These are phyloP conservation scores for Papilio aristodemus DNA, from an alignment of 1,140 invertebrate species.

Conservation along the genomic window DNA sequence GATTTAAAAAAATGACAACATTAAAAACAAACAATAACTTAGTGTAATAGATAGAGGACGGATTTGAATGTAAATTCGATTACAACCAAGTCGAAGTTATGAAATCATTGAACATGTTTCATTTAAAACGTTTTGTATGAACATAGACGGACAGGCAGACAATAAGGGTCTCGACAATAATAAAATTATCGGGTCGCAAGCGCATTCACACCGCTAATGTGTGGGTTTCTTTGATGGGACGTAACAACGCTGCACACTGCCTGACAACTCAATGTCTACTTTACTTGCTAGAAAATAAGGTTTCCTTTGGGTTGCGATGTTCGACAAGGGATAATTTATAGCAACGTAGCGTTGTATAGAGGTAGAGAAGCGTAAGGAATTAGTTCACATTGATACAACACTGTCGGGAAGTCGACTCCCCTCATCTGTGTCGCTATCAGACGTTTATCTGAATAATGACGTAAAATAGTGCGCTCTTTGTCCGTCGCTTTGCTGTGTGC, in stretches of 20 bases:
- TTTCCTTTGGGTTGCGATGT: conserved; percentile 21
- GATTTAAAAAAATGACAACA: no score
- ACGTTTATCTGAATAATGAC: conserved; percentile 39
- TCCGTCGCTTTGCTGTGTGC: conserved; percentile 21
- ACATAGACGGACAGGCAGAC: conserved; percentile 5
- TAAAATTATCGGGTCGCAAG: conserved; percentile 61
- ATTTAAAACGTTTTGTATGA: conserved; percentile 23
- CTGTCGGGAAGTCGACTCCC: conserved; percentile 45
- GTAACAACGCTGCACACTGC: conserved; percentile 64
- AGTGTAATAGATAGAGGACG: background rate
- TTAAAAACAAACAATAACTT: no score
- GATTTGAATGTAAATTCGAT: background rate
- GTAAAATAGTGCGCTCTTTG: conserved; percentile 28
- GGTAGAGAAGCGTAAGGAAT: conserved; percentile 68
- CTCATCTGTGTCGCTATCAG: conserved; percentile 46
- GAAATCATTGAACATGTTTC: conserved; percentile 23
- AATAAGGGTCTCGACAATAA: conserved; percentile 39
- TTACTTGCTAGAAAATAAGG: conserved; percentile 34
- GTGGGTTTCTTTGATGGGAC: conserved; percentile 67
- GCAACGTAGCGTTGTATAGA: conserved; percentile 52
- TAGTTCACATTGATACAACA: conserved; percentile 65
- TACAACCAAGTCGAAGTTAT: background rate
- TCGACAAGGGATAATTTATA: conserved; percentile 47
- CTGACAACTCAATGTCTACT: conserved; percentile 37
- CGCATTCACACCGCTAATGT: conserved; percentile 69